Conservation (phyloP, 37 sponge, comb jelly and placozoan genomes). For the Ephydatia muelleri region DNA sequence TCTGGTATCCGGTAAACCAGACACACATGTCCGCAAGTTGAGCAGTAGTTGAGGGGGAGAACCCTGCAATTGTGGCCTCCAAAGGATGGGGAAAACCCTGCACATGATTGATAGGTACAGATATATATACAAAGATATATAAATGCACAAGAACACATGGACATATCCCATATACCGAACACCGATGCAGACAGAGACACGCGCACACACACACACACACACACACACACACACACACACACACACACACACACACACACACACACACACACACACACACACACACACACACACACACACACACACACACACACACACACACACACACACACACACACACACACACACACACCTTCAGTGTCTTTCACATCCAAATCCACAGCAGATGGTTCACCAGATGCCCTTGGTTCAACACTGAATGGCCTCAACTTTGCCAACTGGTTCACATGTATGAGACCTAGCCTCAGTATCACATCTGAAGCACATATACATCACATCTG, state of each 20-base stretch:
- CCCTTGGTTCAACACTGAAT: not conserved
- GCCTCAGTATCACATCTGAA: not conserved
- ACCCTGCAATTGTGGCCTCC: conserved; percentile 2
- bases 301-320: conserved; percentile 37
- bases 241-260: not conserved
- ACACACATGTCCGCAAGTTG: conserved; percentile 41
- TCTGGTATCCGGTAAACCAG: conserved; percentile 11
- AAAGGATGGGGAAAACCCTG: conserved; percentile 18
- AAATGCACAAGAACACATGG: not conserved
- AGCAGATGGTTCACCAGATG: not conserved
- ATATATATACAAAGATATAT: not conserved
- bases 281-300: conserved; percentile 34
- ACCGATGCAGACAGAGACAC: not conserved
- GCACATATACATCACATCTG: no score
- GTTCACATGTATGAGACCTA: conserved; percentile 6
- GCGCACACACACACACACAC: not conserved
- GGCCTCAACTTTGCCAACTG: not conserved
- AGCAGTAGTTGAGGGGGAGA: conserved; percentile 30
- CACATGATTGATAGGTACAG: not conserved
- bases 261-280: not conserved
- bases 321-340: conserved; percentile 39
- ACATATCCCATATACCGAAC: not conserved
- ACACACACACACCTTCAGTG: not conserved
- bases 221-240: not conserved
- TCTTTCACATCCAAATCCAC: not conserved